These are phyloP conservation scores for Apodemia mormo DNA, from an alignment of 2,888 invertebrate species.

Conservation along the genomic window DNA sequence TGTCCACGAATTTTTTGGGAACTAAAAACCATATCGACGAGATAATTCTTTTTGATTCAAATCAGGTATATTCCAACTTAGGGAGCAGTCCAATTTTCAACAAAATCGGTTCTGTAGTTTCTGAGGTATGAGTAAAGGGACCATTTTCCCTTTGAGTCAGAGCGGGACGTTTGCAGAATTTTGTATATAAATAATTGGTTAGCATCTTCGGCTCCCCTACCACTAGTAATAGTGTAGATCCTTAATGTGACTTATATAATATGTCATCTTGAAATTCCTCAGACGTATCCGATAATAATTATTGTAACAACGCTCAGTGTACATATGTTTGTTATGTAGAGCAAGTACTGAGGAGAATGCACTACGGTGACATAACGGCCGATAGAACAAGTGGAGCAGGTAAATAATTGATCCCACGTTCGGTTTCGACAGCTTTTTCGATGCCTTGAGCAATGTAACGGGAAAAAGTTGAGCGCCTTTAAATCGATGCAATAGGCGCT, in stretches of 20 bases:
- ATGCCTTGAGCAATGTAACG: slow-evolving; percentile 27
- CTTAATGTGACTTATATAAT: not conserved
- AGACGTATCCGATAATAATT: not conserved
- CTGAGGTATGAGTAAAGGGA: too few relatives aligned
- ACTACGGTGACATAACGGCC: slow-evolving; percentile 17
- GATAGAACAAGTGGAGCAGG: slow-evolving; percentile 51
- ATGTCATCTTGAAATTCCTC: not conserved
- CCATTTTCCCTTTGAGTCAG: too few relatives aligned
- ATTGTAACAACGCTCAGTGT: not conserved
- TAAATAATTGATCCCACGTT: slow-evolving; percentile 76
- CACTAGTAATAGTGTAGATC: too few relatives aligned
- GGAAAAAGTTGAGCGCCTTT: slow-evolving; percentile 3
- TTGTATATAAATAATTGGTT: too few relatives aligned
- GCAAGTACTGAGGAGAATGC: slow-evolving; percentile 12
- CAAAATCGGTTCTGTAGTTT: too few relatives aligned
- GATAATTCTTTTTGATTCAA: too few relatives aligned
- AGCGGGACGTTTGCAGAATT: too few relatives aligned
- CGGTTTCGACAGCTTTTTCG: slow-evolving; percentile 59
- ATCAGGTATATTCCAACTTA: too few relatives aligned
- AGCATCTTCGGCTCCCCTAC: too few relatives aligned
- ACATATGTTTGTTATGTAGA: slow-evolving; percentile 11
- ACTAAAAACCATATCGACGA: too few relatives aligned
- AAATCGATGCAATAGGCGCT: slow-evolving; percentile 1
- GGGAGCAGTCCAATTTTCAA: too few relatives aligned
- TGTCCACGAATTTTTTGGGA: too few relatives aligned